Percentiles rank a stretch among this genome's conserved stretches.
Evolutionary conservation across 1,140 invertebrate genomes (phyloP).

Genomic region (Amphibalanus amphitrite): DNA sequence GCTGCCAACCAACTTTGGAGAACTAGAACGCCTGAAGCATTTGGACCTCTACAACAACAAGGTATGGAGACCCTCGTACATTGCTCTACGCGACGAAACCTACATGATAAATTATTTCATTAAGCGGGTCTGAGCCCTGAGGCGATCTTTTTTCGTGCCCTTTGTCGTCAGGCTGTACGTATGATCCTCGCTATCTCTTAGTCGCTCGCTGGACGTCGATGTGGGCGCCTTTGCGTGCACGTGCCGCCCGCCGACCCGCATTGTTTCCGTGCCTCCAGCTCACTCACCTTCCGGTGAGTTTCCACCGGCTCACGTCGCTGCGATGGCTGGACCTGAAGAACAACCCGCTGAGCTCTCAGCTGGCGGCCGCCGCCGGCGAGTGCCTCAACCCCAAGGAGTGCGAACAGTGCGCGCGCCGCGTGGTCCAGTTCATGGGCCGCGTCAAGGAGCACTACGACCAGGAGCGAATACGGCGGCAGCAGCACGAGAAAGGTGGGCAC

Average conservation of each 20-base stretch:
- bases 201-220: neutral
- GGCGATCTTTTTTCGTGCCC: neutral
- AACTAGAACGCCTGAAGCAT: neutral
- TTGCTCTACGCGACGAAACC: neutral
- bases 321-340: conserved; percentile 65
- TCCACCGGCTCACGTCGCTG: conserved; percentile 46
- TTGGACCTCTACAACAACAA: neutral
- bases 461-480: no score
- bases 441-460: neutral
- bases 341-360: conserved; percentile 48
- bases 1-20: neutral
- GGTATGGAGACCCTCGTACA: neutral
- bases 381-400: conserved; percentile 32
- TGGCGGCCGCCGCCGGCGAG: conserved; percentile 38
- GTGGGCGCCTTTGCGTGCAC: neutral
- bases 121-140: neutral
- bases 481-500: no score
- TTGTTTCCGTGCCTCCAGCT: neutral
- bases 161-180: no score
- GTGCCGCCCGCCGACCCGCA: neutral
- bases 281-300: conserved; percentile 42
- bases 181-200: neutral
- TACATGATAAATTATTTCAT: neutral
- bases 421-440: conserved; percentile 5
- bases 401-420: conserved; percentile 20